Conservation (phyloP, 2,797 vertebrate species). For the Phalloptychus januarius region DNA sequence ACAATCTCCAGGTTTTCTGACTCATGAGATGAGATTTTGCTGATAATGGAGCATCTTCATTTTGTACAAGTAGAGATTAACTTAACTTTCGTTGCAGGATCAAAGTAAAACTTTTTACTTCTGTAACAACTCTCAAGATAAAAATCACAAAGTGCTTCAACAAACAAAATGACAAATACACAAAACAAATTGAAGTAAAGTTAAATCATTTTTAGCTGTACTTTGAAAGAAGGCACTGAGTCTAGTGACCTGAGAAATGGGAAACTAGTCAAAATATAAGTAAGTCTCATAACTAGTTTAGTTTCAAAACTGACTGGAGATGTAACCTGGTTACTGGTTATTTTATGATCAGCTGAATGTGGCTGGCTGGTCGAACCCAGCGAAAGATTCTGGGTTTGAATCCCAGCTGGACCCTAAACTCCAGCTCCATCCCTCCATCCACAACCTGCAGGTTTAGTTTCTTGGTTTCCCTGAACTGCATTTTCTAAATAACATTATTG, state of each 20-base stretch:
- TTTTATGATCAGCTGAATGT: neutral
- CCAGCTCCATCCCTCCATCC: neutral
- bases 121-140: too few relatives aligned
- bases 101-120: neutral
- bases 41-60: neutral
- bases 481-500: too few relatives aligned
- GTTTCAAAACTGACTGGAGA: neutral
- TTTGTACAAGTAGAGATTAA: neutral
- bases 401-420: neutral
- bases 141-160: too few relatives aligned
- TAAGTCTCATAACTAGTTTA: neutral
- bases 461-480: too few relatives aligned
- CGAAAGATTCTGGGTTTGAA: neutral
- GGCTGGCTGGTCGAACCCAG: neutral
- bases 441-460: neutral
- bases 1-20: neutral
- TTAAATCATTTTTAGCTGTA: too few relatives aligned
- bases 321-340: too few relatives aligned
- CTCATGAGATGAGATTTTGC: neutral
- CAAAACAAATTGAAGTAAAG: too few relatives aligned
- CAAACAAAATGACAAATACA: too few relatives aligned
- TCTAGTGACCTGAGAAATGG: too few relatives aligned
- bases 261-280: neutral
- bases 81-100: neutral
- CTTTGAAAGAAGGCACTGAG: too few relatives aligned